Evolutionary conservation across 1,140 invertebrate species (phyloP).

Genomic region (Proctacanthus coquilletti): DNA sequence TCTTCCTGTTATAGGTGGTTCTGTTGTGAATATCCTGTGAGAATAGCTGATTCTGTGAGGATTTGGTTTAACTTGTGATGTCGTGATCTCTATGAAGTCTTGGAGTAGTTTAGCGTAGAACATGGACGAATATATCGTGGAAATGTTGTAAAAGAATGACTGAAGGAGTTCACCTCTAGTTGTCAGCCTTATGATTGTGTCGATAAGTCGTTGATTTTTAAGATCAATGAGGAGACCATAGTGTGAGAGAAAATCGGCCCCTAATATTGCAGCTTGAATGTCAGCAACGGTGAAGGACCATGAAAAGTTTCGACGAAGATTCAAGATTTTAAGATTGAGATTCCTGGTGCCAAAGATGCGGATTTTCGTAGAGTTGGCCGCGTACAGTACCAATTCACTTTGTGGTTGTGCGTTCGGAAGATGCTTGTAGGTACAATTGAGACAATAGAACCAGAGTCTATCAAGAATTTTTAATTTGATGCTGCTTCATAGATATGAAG

Average conservation of each 20-base stretch:
- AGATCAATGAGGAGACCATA: too few species aligned
- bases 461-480: slow-evolving; percentile 4
- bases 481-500: slow-evolving; percentile 2
- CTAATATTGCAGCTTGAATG: too few species aligned
- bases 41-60: slow-evolving; percentile 6
- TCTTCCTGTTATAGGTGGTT: slow-evolving; percentile 15
- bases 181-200: slow-evolving; percentile 6
- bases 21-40: slow-evolving; percentile 14
- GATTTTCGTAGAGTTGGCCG: too few species aligned
- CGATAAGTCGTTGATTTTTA: too few species aligned
- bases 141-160: slow-evolving; percentile 4
- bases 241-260: too few species aligned
- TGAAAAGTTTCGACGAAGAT: too few species aligned
- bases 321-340: too few species aligned
- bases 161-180: slow-evolving; percentile 4
- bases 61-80: background rate
- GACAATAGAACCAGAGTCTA: slow-evolving; percentile 3
- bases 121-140: slow-evolving; percentile 1
- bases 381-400: too few species aligned
- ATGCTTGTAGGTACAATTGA: slow-evolving; percentile 3
- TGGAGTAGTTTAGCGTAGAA: slow-evolving; percentile 11
- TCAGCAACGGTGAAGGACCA: too few species aligned
- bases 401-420: too few species aligned
- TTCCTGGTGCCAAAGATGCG: too few species aligned
- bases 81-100: slow-evolving; percentile 14